phyloP scores from a whole-genome alignment of 92 coral and sea anemone genomes.

The Anthopleura xanthogrammica region DNA sequence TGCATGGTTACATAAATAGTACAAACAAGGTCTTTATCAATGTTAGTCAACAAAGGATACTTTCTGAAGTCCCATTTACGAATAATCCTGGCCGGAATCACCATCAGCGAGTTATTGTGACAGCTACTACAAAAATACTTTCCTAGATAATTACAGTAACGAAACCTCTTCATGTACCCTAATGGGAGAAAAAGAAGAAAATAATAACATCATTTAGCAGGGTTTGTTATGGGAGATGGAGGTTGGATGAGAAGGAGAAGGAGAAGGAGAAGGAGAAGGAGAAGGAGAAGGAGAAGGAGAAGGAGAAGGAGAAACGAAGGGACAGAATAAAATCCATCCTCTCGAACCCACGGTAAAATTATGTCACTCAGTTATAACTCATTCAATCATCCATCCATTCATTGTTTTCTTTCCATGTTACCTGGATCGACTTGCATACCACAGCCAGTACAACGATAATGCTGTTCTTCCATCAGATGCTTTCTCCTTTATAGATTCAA shows the following conservation, averaged over 20 bases:
- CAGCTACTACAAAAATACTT: constrained; percentile 97
- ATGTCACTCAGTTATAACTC: no score
- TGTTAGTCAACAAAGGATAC: constrained; percentile 74
- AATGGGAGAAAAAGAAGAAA: constrained; percentile 6
- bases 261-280: not conserved
- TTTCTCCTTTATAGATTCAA: constrained; percentile 64
- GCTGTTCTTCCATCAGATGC: constrained; percentile 75
- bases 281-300: not conserved
- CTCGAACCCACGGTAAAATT: no score
- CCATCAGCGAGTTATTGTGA: constrained; percentile 68
- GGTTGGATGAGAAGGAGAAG: not conserved
- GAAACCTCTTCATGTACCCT: constrained; percentile 96
- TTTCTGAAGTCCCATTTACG: constrained; percentile 93
- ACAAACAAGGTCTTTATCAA: not conserved
- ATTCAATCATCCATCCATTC: not conserved
- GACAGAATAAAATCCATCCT: no score
- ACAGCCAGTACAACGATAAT: constrained; percentile 96
- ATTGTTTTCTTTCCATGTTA: not conserved
- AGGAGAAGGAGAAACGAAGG: no score
- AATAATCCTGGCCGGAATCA: constrained; percentile 86
- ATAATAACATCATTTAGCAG: no score
- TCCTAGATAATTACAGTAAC: constrained; percentile 94
- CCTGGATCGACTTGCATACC: constrained; percentile 98
- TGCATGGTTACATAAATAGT: not conserved
- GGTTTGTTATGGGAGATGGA: no score